phyloP scores from a whole-genome alignment of 2,113 vertebrate genomes.

The Pavo muticus region DNA sequence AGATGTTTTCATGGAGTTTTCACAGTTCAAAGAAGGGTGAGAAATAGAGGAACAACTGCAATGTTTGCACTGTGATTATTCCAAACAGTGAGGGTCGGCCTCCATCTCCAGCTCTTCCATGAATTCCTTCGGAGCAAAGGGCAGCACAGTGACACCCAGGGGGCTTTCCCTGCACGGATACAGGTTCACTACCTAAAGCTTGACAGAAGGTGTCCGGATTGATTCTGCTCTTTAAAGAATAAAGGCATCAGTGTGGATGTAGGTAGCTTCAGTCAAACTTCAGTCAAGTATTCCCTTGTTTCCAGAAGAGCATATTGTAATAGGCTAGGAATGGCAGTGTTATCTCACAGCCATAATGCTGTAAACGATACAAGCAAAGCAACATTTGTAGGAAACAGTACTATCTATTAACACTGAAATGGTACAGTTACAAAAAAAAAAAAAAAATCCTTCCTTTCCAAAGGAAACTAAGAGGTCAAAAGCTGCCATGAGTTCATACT shows the following conservation, averaged over 20 bases:
- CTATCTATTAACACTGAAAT: background rate
- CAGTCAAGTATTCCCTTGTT: background rate
- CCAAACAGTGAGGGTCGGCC: background rate
- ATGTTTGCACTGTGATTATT: background rate
- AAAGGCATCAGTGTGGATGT: background rate
- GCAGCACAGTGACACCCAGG: background rate
- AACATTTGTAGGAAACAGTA: background rate
- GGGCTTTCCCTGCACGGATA: background rate
- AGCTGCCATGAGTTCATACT: background rate
- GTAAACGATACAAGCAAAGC: background rate
- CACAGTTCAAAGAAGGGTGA: background rate
- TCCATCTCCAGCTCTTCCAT: background rate
- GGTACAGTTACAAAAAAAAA: background rate
- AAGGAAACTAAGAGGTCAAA: background rate
- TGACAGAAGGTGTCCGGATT: background rate
- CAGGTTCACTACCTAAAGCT: background rate
- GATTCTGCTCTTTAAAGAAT: background rate
- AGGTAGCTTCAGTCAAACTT: background rate
- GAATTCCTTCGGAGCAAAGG: background rate
- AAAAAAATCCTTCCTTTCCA: background rate
- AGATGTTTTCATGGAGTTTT: slow-evolving; percentile 26
- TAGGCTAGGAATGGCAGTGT: background rate
- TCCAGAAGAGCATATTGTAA: background rate
- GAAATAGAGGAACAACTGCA: background rate
- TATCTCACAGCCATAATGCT: background rate